Conservation (phyloP, 2,113 vertebrate species). For the Urocitellus parryii region DNA sequence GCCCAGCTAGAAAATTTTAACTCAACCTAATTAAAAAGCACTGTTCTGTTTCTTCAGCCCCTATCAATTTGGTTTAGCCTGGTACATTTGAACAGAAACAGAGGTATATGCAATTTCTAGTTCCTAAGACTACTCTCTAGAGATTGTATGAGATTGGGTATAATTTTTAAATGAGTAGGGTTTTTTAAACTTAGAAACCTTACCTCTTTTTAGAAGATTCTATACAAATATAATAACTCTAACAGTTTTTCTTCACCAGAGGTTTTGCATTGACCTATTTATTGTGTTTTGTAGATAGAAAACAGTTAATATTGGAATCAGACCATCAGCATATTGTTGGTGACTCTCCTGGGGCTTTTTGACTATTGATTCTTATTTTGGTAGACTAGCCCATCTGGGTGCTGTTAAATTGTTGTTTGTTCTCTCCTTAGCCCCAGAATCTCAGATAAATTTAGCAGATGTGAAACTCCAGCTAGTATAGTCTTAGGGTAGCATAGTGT, state of each 20-base stretch:
- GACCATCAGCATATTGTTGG: slow-evolving; percentile 54
- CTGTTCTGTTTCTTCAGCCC: slow-evolving; percentile 56
- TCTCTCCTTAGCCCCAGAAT: slow-evolving; percentile 30
- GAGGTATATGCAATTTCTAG: slow-evolving; percentile 57
- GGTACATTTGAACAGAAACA: slow-evolving; percentile 49
- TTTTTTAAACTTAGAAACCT: slow-evolving; percentile 64
- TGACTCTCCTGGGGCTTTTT: slow-evolving; percentile 28
- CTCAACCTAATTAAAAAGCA: slow-evolving; percentile 44
- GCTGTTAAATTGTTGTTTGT: slow-evolving; percentile 45
- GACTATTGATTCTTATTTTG: slow-evolving; percentile 38
- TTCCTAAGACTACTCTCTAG: slow-evolving; percentile 60
- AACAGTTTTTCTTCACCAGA: slow-evolving; percentile 54
- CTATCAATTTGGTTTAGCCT: slow-evolving; percentile 43
- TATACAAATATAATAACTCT: slow-evolving; percentile 44
- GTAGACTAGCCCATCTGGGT: slow-evolving; percentile 6
- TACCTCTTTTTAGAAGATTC: slow-evolving; percentile 62
- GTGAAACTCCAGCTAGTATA: neutral
- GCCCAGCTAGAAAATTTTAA: slow-evolving; percentile 28
- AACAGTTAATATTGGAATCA: slow-evolving; percentile 53
- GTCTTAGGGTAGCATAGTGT: neutral
- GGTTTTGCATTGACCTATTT: slow-evolving; percentile 38
- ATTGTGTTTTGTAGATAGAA: slow-evolving; percentile 72
- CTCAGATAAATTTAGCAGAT: slow-evolving; percentile 55
- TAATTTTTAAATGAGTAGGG: slow-evolving; percentile 57
- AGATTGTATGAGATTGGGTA: slow-evolving; percentile 58